phyloP scores from a whole-genome alignment of 2,888 invertebrate species.

The Fragum whitleyi region DNA sequence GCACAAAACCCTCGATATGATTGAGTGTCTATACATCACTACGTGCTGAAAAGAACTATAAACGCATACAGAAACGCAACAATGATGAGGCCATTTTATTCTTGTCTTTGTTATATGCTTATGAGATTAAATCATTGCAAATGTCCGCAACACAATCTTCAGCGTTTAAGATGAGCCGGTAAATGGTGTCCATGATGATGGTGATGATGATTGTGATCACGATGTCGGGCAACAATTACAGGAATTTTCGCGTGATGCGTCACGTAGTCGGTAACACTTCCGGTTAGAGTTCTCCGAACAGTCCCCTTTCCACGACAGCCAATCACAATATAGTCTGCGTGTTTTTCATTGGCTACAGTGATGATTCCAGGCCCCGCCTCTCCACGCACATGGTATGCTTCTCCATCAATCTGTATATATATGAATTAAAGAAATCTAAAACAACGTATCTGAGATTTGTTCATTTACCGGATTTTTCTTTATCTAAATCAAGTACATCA shows the following conservation, averaged over 20 bases:
- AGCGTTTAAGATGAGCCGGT: conserved; percentile 19
- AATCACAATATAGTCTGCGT: conserved; percentile 55
- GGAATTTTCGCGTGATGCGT: conserved; percentile 51
- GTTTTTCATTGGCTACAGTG: conserved; percentile 41
- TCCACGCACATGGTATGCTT: conserved; percentile 41
- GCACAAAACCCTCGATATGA: too few relatives aligned
- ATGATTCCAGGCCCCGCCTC: conserved; percentile 54
- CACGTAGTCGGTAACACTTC: conserved; percentile 63
- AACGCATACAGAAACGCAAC: too few relatives aligned
- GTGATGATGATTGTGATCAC: conserved; percentile 54
- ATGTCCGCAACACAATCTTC: background rate
- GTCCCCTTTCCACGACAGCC: conserved; percentile 60
- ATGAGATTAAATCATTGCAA: too few relatives aligned
- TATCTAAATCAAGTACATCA: too few relatives aligned
- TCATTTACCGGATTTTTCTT: too few relatives aligned
- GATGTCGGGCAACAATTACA: conserved; percentile 55
- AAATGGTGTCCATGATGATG: conserved; percentile 51
- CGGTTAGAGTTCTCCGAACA: conserved; percentile 55
- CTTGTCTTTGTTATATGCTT: too few relatives aligned
- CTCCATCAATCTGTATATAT: conserved; percentile 50
- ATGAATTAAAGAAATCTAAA: too few relatives aligned
- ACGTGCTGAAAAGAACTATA: too few relatives aligned
- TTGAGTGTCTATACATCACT: too few relatives aligned
- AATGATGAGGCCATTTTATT: too few relatives aligned
- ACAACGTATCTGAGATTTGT: too few relatives aligned